Conservation (phyloP, 2,888 invertebrate species). For the Rhodophaea formosa region DNA sequence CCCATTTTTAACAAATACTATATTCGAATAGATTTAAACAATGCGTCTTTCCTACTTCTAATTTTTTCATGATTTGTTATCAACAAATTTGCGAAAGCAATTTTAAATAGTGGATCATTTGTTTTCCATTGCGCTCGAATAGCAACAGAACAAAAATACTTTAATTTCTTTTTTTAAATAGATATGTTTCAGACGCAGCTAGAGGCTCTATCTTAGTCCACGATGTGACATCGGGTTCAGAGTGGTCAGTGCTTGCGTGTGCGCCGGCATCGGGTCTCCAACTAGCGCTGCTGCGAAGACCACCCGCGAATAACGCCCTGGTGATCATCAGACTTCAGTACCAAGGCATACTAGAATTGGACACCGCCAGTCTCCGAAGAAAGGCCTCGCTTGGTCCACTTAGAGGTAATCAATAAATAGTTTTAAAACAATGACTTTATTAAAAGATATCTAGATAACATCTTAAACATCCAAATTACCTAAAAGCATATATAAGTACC, state of each 20-base stretch:
- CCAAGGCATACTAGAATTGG: conserved; percentile 83
- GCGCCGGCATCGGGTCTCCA: conserved; percentile 84
- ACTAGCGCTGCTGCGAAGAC: conserved; percentile 81
- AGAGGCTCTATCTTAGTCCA: conserved; percentile 85
- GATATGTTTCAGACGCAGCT: conserved; percentile 85
- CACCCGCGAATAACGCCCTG: conserved; percentile 80
- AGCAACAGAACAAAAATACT: no score
- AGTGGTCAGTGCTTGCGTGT: conserved; percentile 83
- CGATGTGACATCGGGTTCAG: conserved; percentile 82
- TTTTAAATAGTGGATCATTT: no score
- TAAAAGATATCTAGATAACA: no score
- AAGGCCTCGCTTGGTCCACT: conserved; percentile 78
- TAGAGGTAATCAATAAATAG: conserved; percentile 36
- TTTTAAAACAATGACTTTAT: no score
- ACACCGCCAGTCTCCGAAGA: conserved; percentile 82
- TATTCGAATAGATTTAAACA: no score
- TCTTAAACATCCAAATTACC: no score
- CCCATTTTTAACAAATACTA: no score
- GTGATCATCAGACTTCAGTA: conserved; percentile 84
- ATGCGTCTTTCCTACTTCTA: no score
- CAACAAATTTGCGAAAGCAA: no score
- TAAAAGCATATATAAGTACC: no score
- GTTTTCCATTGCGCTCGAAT: no score
- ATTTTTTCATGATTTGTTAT: no score
- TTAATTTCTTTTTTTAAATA: conserved; percentile 32